Evolutionary conservation across 2,797 vertebrate genomes (phyloP), one percentile per base, ranked within the genome.

Genomic region (Gallinago solitaria): DNA sequence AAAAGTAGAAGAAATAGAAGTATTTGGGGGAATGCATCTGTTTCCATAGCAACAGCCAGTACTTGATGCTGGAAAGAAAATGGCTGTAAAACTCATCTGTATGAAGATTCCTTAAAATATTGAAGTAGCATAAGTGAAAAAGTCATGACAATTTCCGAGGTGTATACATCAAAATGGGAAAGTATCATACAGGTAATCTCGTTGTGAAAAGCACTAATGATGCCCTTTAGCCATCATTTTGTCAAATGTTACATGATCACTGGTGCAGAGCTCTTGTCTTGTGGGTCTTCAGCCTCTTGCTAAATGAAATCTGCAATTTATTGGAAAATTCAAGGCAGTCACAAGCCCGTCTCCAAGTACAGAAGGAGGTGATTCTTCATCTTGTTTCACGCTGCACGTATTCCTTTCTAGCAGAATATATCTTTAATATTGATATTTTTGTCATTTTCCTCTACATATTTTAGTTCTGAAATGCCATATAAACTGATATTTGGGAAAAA

Each of bases 41-140:
- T 97, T 94, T 35, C 92, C 78, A 92, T 82, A 67, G 83, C 63
- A 87, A 93, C 78, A 14, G 47, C 8, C 54, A 25, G 32, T 21
- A n/a, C 51, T 77, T 11, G 61, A 45, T 68, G 54, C 70, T 69
- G 35, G 8, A 54, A 20, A 24, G 80, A 73, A 74, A 39, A 71
- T 51, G 85, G n/a, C 60, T 71, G 69, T 21, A 48, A 80, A 73
- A 20, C 64, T 59, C 43, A 2, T 33, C 6, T 14, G 14, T 35
- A 11, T 23, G 77, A 59, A 79, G 35, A 43, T 5, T 21, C 24
- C 88, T 33, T 48, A 23, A 81, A 65, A 32, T 20, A 8, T 0
- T 21, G 3, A 56, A 68, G 51, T 11, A 41, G 37, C 16, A 23
- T 12, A 41, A 25, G 11, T 45, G 79, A 64, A 71, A 16, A 30